Percentiles rank a stretch among this genome's conserved stretches.
These are phyloP conservation scores for Ptychoptera albimana DNA, from an alignment of 2,888 invertebrate genomes.

Conservation along the genomic window DNA sequence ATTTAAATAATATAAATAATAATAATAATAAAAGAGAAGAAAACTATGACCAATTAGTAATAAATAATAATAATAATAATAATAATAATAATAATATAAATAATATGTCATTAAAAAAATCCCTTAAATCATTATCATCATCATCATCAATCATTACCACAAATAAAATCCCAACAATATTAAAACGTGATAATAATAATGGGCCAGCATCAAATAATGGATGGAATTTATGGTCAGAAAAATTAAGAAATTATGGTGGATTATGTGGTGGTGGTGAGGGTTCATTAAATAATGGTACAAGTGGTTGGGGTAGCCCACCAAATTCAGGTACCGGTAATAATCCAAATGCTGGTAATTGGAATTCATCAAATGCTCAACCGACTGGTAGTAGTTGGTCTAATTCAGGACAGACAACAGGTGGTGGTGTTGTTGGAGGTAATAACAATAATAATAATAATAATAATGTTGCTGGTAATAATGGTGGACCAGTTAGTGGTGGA, in stretches of 20 bases:
- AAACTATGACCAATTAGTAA: background rate
- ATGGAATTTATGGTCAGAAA: constrained; percentile 3
- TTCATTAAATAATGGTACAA: constrained; percentile 55
- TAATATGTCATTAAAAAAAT: too few relatives aligned
- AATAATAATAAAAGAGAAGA: background rate
- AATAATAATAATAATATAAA: background rate
- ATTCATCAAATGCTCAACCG: constrained; percentile 18
- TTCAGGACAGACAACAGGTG: constrained; percentile 1
- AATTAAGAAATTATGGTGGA: constrained; percentile 20
- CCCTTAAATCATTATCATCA: too few relatives aligned
- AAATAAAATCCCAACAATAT: constrained; percentile 1
- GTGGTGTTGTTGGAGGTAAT: too few relatives aligned
- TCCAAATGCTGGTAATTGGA: constrained; percentile 35
- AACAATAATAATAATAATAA: background rate
- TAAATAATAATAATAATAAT: background rate
- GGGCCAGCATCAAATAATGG: constrained; percentile 2
- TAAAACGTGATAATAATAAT: background rate
- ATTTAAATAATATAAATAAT: background rate
- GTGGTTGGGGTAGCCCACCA: constrained; percentile 23
- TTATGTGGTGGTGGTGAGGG: constrained; percentile 68
- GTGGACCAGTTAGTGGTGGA: background rate
- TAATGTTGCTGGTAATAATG: background rate
- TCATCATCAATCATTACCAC: too few relatives aligned
- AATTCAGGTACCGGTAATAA: constrained; percentile 10
- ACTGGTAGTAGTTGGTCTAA: constrained; percentile 4